phyloP scores from a whole-genome alignment of 2,113 vertebrate genomes.

The Motacilla tschutschensis region DNA sequence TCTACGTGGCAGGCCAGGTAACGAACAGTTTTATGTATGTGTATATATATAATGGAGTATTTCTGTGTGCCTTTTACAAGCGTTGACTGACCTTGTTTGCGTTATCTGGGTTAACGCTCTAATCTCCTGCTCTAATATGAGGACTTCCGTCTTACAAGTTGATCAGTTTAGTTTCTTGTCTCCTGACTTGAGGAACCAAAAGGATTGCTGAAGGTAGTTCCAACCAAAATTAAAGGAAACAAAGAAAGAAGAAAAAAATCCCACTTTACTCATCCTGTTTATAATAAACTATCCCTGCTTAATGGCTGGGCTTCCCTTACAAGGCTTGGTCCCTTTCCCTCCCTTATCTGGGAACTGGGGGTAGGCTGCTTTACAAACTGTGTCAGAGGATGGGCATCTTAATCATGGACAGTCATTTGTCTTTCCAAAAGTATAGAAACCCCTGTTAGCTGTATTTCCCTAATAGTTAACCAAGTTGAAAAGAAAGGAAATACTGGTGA shows the following conservation, averaged over 20 bases:
- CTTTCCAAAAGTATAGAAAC: neutral
- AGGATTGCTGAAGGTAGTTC: neutral
- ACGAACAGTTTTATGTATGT: neutral
- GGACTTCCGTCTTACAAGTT: slow-evolving; percentile 33
- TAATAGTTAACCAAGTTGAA: neutral
- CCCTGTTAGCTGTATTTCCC: neutral
- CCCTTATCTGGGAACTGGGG: neutral
- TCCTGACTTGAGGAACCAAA: neutral
- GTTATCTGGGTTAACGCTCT: slow-evolving; percentile 43
- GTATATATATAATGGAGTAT: neutral
- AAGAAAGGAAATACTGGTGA: slow-evolving; percentile 38
- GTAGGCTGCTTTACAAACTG: neutral
- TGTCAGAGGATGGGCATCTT: neutral
- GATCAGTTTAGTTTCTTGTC: slow-evolving; percentile 46
- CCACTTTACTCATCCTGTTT: neutral
- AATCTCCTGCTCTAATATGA: slow-evolving; percentile 20
- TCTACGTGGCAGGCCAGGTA: slow-evolving; percentile 9
- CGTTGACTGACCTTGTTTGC: slow-evolving; percentile 31
- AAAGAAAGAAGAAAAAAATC: neutral
- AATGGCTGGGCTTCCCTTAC: neutral
- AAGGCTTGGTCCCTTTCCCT: neutral
- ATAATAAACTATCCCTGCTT: neutral
- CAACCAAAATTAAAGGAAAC: neutral
- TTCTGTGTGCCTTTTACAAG: slow-evolving; percentile 21
- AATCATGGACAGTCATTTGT: neutral